Evolutionary conservation across 2,888 invertebrate species (phyloP).

Genomic region (Lasioglossum malachurum): DNA sequence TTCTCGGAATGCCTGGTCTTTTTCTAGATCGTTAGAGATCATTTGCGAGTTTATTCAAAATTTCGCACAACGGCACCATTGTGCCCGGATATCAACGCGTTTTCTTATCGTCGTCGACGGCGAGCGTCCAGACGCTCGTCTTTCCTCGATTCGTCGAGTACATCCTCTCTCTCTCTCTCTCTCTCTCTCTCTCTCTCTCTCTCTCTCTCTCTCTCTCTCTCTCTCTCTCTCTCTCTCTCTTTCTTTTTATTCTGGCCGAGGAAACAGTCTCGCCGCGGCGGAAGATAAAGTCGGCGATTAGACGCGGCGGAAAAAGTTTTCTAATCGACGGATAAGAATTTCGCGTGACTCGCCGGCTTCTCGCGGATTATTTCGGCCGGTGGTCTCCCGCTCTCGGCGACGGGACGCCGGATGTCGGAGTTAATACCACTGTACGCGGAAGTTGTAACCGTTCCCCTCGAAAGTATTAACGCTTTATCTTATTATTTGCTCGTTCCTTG

Average conservation of each 20-base stretch:
- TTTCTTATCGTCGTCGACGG: constrained; percentile 64
- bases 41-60: constrained; percentile 60
- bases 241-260: constrained; percentile 30
- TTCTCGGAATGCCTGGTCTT: neutral
- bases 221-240: constrained; percentile 61
- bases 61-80: constrained; percentile 67
- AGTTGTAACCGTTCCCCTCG: constrained; percentile 38
- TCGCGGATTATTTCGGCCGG: constrained; percentile 47
- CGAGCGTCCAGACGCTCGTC: constrained; percentile 71
- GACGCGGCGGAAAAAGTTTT: constrained; percentile 53
- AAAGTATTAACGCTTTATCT: neutral
- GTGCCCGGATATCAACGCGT: constrained; percentile 63
- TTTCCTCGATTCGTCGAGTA: constrained; percentile 23
- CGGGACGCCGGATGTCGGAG: constrained; percentile 6
- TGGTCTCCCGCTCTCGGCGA: neutral
- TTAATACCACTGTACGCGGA: constrained; percentile 31
- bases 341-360: constrained; percentile 50
- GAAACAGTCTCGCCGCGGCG: constrained; percentile 17
- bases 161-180: constrained; percentile 68
- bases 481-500: neutral
- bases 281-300: constrained; percentile 57
- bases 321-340: constrained; percentile 57
- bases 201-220: no score
- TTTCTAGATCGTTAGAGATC: constrained; percentile 18
- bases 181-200: constrained; percentile 13